These are phyloP conservation scores for Virgularia gustaviana DNA, from an alignment of 92 coral and sea anemone species.

Conservation along the genomic window DNA sequence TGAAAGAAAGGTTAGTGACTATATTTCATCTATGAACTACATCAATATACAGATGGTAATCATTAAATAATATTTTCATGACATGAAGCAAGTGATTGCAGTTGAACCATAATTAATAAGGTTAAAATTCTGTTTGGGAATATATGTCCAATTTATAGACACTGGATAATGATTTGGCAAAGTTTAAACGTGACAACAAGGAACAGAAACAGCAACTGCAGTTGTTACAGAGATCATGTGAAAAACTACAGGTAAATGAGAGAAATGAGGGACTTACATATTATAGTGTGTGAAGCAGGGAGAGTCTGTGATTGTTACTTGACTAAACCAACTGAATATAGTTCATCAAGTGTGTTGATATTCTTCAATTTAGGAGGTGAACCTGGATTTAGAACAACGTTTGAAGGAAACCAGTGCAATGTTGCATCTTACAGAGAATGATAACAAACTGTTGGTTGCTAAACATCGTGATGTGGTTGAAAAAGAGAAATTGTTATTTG, in stretches of 20 bases:
- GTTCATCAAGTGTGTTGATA: no score
- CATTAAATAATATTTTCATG: no score
- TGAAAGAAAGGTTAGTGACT: constrained; percentile 69
- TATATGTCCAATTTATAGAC: no score
- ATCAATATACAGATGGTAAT: no score
- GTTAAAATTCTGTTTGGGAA: no score
- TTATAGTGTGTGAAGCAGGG: no score
- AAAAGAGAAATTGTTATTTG: constrained; percentile 64
- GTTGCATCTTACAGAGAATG: constrained; percentile 64
- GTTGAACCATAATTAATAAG: no score
- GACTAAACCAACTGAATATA: no score
- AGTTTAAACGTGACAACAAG: constrained; percentile 73
- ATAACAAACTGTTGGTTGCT: constrained; percentile 79
- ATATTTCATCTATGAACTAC: not conserved
- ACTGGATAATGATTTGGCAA: constrained; percentile 57
- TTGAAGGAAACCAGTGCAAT: constrained; percentile 63
- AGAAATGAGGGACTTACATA: no score
- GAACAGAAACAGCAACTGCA: constrained; percentile 83
- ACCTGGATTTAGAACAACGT: constrained; percentile 62
- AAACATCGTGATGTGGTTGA: constrained; percentile 77
- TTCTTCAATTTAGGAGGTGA: no score
- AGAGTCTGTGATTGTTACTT: no score
- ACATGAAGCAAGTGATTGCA: no score
- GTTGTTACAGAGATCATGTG: constrained; percentile 57
- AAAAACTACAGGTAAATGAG: constrained; percentile 70